Conservation (phyloP, 2,113 vertebrate species). For the Pseudonaja textilis region DNA sequence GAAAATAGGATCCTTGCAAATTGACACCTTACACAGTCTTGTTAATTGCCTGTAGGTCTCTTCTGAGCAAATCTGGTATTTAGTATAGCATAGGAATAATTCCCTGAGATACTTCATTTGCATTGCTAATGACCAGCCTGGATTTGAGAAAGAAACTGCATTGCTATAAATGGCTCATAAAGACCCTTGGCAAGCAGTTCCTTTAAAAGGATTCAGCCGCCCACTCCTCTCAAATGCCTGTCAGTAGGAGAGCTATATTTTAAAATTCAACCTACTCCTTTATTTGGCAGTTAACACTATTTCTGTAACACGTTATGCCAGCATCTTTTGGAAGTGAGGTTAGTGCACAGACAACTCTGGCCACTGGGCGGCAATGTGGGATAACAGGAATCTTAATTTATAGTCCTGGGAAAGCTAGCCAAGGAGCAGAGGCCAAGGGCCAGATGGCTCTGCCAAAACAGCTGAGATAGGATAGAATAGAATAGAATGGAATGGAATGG, state of each 20-base stretch:
- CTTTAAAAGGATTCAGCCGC: background rate
- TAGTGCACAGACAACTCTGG: background rate
- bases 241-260: background rate
- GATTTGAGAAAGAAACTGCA: background rate
- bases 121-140: background rate
- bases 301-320: background rate
- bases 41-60: background rate
- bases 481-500: too few species aligned
- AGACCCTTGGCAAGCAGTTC: background rate
- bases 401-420: too few species aligned
- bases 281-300: background rate
- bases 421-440: background rate
- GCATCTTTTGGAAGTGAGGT: background rate
- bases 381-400: background rate
- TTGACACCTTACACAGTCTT: background rate
- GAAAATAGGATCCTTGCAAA: background rate
- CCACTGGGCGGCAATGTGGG: constrained; percentile 12
- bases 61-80: constrained; percentile 12
- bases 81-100: constrained; percentile 18
- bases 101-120: constrained; percentile 5
- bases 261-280: background rate
- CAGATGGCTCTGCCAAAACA: background rate
- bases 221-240: background rate
- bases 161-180: background rate
- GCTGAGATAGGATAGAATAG: too few species aligned